Base-by-base conservation (phyloP, 2,888 invertebrate genomes). In the Drosophila eohydei region DNA sequence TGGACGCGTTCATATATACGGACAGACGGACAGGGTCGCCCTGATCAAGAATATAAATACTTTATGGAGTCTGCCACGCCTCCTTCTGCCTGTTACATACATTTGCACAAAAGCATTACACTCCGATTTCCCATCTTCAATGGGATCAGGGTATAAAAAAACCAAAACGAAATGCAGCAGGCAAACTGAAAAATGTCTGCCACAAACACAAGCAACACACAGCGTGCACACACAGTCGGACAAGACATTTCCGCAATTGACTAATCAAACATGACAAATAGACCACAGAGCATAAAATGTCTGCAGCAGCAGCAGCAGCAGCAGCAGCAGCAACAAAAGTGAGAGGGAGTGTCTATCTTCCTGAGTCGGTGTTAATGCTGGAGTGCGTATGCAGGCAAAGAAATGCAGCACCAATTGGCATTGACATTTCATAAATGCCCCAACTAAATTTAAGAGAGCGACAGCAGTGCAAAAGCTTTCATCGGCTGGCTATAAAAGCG, bases 401-500 rank as follows among this genome's bases (percentile, higher is more conserved):
- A 55, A 40, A 14, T 59, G 30, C 52, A 63, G 40, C 41, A 8
- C 30, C 41, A 32, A n/a, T 59, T 58, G 79, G 44, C 72, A 78
- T 78, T 78, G 75, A 75, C 72, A 64, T 72, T 16, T 11, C 30
- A 48, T 4, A 11, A 16, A 4, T 11, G 30, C 16, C 0, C 9
- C 3, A 26, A 8, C 30, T 8, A 9, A 8, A 8, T 14, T 4
- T 16, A 52, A 62, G 59, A 44, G 51, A 34, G 50, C 41, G 4
- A 6, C 44, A 46, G 34, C 4, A 16, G 48, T 48, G 59, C 38
- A 32, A 26, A 40, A 52, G 61, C 46, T 66, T 51, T 64, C 41
- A 26, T 30, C 2, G 36, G 51, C 21, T 9, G 40, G 32, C 43
- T 65, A 74, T 79, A 78, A 65, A 80, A 67, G 41, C 28, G 21